Conservation (phyloP, 2,888 invertebrate species). For the Clitarchus hookeri region DNA sequence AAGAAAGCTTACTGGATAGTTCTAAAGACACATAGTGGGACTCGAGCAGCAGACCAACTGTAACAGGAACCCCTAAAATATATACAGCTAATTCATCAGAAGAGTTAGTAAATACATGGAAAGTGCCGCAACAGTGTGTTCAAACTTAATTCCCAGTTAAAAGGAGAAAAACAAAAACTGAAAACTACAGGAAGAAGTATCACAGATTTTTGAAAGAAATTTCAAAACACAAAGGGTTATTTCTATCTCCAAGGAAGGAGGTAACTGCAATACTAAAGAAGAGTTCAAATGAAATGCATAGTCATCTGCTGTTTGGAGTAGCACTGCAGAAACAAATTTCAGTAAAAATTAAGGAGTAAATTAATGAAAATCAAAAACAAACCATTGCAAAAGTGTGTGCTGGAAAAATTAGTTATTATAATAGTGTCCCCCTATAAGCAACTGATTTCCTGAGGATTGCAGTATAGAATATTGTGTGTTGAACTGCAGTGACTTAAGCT, state of each 20-base stretch:
- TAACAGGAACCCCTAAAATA: background rate
- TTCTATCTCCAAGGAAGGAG: background rate
- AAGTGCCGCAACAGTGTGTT: background rate
- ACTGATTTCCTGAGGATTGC: too few relatives aligned
- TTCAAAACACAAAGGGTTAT: background rate
- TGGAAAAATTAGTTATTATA: too few relatives aligned
- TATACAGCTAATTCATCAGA: background rate
- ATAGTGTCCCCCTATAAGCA: too few relatives aligned
- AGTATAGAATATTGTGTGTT: too few relatives aligned
- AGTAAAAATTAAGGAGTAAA: background rate
- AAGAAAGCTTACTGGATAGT: background rate
- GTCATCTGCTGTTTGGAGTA: background rate
- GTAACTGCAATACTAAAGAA: background rate
- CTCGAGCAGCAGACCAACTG: background rate
- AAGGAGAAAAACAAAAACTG: background rate
- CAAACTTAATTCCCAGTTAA: background rate
- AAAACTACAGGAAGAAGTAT: background rate
- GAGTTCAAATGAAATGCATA: background rate
- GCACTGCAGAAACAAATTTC: constrained; percentile 3
- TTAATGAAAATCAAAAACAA: background rate
- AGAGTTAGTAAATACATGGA: background rate
- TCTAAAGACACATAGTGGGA: background rate
- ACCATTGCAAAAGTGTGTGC: background rate
- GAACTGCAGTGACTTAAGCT: too few relatives aligned
- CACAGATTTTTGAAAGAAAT: background rate